Evolutionary conservation across 2,797 vertebrate species (phyloP).

Genomic region (Lithobates sylvaticus): DNA sequence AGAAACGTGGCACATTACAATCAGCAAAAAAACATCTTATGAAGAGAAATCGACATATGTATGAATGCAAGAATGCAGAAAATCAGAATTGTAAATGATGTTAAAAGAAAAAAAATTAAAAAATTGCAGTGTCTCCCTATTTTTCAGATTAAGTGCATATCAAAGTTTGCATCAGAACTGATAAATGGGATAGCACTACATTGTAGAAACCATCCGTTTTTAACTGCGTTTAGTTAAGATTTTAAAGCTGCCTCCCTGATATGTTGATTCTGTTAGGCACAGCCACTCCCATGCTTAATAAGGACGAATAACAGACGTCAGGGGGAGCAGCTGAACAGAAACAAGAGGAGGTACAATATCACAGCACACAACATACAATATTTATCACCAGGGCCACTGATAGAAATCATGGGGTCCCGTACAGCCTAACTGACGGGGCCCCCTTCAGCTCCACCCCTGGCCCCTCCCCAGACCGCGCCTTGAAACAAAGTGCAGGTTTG

Average conservation of each 20-base stretch:
- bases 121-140: background rate
- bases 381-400: too few relatives aligned
- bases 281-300: background rate
- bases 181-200: background rate
- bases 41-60: background rate
- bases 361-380: too few relatives aligned
- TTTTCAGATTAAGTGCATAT: background rate
- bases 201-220: background rate
- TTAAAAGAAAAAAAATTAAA: background rate
- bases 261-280: background rate
- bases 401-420: too few relatives aligned
- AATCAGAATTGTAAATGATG: conserved; percentile 11
- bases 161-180: background rate
- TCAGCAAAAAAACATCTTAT: conserved; percentile 60
- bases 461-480: too few relatives aligned
- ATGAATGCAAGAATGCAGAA: background rate
- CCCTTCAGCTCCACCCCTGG: too few relatives aligned
- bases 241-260: background rate
- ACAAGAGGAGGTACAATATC: background rate
- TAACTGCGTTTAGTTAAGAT: background rate
- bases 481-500: too few relatives aligned
- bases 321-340: background rate
- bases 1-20: conserved; percentile 64
- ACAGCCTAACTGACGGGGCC: too few relatives aligned
- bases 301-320: background rate